Percentiles rank a stretch among this genome's conserved stretches.
Evolutionary conservation across 1,140 invertebrate species (phyloP).

Genomic region (Drosophila neocordata): DNA sequence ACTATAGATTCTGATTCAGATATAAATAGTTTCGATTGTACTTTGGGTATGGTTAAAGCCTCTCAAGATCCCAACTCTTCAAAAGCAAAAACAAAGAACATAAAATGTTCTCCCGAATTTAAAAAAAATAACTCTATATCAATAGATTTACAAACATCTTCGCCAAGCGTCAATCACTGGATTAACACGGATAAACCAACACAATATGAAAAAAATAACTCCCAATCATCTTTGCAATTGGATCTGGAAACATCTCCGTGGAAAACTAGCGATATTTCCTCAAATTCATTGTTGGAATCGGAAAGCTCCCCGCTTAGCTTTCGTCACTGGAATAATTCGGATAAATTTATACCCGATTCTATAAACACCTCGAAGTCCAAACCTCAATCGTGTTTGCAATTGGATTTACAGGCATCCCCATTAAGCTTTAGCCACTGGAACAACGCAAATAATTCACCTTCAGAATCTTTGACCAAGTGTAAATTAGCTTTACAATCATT

Average conservation of each 20-base stretch:
- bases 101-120: too few relatives aligned
- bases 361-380: too few relatives aligned
- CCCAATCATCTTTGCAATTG: background rate
- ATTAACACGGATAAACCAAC: slow-evolving; percentile 32
- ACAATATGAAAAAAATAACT: background rate
- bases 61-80: background rate
- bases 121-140: slow-evolving; percentile 15
- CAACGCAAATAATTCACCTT: background rate
- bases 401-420: background rate
- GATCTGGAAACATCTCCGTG: background rate
- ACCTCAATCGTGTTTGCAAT: too few relatives aligned
- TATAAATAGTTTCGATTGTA: slow-evolving; percentile 15
- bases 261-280: too few relatives aligned
- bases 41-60: background rate
- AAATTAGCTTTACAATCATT: background rate
- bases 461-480: background rate
- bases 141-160: background rate
- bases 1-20: slow-evolving; percentile 30
- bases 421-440: background rate
- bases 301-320: background rate
- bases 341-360: background rate
- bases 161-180: slow-evolving; percentile 27
- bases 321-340: background rate
- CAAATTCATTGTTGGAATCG: too few relatives aligned
- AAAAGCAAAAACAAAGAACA: too few relatives aligned